Percentiles rank a stretch among this genome's conserved stretches.
These are phyloP conservation scores for Psittacula echo DNA, from an alignment of 2,797 vertebrate genomes.

Conservation along the genomic window DNA sequence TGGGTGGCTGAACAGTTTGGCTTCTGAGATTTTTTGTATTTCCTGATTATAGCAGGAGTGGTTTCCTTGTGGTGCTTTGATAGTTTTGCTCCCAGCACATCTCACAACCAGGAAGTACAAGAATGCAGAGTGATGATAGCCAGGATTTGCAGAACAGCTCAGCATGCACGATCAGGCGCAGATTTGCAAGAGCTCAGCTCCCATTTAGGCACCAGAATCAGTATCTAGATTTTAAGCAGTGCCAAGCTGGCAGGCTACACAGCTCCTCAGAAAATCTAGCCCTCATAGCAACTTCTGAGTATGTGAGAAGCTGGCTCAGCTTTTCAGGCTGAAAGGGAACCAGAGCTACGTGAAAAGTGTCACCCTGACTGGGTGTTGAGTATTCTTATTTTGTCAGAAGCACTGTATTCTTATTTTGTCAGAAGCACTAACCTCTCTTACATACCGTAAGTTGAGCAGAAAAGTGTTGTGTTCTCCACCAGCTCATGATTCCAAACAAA, in stretches of 20 bases:
- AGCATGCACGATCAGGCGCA: background rate
- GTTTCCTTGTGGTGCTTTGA: slow-evolving; percentile 66
- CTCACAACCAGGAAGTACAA: slow-evolving; percentile 62
- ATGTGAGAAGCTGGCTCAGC: background rate
- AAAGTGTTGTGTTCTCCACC: background rate
- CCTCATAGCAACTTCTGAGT: background rate
- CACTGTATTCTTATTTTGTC: background rate
- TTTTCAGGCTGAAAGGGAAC: background rate
- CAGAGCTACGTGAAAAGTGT: background rate
- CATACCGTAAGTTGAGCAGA: background rate
- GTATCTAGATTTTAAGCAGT: slow-evolving; percentile 6
- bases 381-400: background rate
- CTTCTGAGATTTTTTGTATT: slow-evolving; percentile 57
- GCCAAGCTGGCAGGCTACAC: background rate
- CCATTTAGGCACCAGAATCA: slow-evolving; percentile 39
- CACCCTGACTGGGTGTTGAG: fast-evolving
- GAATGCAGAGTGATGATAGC: slow-evolving; percentile 48
- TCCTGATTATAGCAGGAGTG: slow-evolving; percentile 64
- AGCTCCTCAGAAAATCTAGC: slow-evolving; percentile 5
- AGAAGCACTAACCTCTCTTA: background rate
- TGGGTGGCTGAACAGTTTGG: slow-evolving; percentile 14
- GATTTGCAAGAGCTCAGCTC: slow-evolving; percentile 57
- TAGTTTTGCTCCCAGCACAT: slow-evolving; percentile 67
- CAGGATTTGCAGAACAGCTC: slow-evolving; percentile 66
- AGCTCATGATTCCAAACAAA: background rate